Base-by-base conservation (phyloP, 1,140 invertebrate genomes). In the Rhynchophorus ferrugineus region DNA sequence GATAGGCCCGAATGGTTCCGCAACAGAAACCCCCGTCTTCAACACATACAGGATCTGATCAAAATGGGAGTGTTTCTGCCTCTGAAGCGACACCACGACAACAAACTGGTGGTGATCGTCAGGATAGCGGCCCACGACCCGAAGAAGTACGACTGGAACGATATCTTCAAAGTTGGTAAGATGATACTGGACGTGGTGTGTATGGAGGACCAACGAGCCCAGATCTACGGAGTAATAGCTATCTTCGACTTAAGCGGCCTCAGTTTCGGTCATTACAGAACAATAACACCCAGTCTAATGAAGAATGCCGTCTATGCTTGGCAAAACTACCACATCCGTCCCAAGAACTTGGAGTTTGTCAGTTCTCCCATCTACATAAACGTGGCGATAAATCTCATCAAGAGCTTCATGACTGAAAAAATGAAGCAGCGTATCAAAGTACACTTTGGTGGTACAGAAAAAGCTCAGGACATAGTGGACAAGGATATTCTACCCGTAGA, bases 321-420 rank as follows among this genome's bases (percentile, higher is more conserved):
- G 82, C 80, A 82, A 68, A 79, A 80, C 24, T 87, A 87, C 62
- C 84, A 85, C 3, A 72, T 80, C 6, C 74, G 83, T 56, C 77
- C 83, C 11, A 80, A 82, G 59, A 71, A 78, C 0, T 66, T 87
- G 18, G 78, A 87, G 57, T 87, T 85, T 61, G 71, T 87, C 1
- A 85, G 88, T 65, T 75, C 82, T 2, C 84, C 84, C 0, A 58
- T 63, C 1, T 76, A 85, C 57, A 74, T 87, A 11, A 83, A 85
- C 60, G 69, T 81, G 3, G 69, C 88, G 3, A 68, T 88, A 16
- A 79, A 78, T 41, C 74, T 88, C 6, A 80, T 87, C 47, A 79
- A 78, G 65, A 74, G 64, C 48, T 88, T 89, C 58, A 81, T 89
- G 81, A 79, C 74, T 18, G 71, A 78, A 35, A 87, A 89, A 59